Percentiles rank a stretch among this genome's conserved stretches.
Evolutionary conservation across 2,888 invertebrate genomes (phyloP).

Genomic region (Brachylomia viminalis): DNA sequence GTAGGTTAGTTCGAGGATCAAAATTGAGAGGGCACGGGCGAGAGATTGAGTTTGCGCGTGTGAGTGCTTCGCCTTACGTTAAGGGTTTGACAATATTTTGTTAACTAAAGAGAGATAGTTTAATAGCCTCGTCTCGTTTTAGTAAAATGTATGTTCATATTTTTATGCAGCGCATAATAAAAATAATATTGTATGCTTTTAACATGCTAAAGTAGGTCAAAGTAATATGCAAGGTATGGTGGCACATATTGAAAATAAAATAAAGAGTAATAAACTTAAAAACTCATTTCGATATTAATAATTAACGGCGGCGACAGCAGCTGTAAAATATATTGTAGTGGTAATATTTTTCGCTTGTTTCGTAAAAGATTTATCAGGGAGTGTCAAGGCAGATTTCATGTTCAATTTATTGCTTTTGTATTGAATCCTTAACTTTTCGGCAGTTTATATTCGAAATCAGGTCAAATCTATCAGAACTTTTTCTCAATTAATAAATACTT

Average conservation of each 20-base stretch:
- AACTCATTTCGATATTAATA: slow-evolving; percentile 58
- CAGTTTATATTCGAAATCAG: background rate
- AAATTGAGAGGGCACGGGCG: slow-evolving; percentile 55
- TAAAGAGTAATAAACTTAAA: slow-evolving; percentile 57
- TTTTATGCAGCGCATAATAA: background rate
- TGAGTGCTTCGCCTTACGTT: slow-evolving; percentile 46
- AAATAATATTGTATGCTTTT: slow-evolving; percentile 26
- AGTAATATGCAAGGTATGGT: slow-evolving; percentile 38
- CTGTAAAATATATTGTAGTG: slow-evolving; percentile 36
- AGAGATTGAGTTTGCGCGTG: slow-evolving; percentile 50
- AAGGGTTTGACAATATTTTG: slow-evolving; percentile 14
- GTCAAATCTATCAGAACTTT: background rate
- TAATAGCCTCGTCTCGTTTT: background rate
- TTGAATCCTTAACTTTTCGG: background rate
- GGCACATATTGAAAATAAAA: slow-evolving; percentile 49
- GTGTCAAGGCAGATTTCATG: background rate
- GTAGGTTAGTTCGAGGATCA: slow-evolving; percentile 72
- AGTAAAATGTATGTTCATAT: background rate
- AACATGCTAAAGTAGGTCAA: slow-evolving; percentile 44
- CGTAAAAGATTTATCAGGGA: background rate
- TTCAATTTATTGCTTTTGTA: background rate
- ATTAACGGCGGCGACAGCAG: slow-evolving; percentile 31
- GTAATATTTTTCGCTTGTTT: slow-evolving; percentile 36
- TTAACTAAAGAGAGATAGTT: background rate
- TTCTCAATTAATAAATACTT: background rate